Evolutionary conservation across 2,888 invertebrate genomes (phyloP), one percentile per base, ranked within the genome.

Genomic region (Drosophila pullipes): DNA sequence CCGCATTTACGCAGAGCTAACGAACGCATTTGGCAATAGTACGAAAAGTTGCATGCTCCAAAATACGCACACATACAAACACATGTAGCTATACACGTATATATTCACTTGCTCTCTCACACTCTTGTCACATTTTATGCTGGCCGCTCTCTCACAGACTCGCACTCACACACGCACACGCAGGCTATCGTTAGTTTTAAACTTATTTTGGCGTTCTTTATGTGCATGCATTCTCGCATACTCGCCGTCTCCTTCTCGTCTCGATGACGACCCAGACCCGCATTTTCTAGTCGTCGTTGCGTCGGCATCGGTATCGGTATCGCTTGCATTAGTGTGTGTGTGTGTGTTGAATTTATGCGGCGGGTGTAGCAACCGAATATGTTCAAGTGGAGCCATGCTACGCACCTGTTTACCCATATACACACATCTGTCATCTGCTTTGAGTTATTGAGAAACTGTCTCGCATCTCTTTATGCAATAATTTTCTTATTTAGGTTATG

Each of bases 161-260:
- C 50, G 33, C 33, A 60, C 44, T 59, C 52, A 41, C 25, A 67
- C 57, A 72, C 37, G 37, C 50, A 35, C 44, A 49, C 33, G 13
- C 67, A 61, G 53, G 30, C 67, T 68, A 82, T 81, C 87, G 87
- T 87, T 86, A 86, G 86, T 84, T 89, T 89, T 78, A 78, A 89
- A 86, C 89, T 89, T 89, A 79, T 89, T 88, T 90, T 84, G 85
- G 88, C 84, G 84, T 87, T 87, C 85, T 85, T 89, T 85, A 87
- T 89, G 82, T 81, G 78, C 76, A 71, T 85, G 87, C 86, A 87
- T 88, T 88, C 78, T 78, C 79, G 76, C 68, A 33, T 33, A 35
- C 55, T 57, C 74, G 74, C 82, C 85, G 70, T 73, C 78, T 84
- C 85, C 39, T 37, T 57, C 74, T 84, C 85, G 76, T 73, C 78